Evolutionary conservation across 2,797 vertebrate species (phyloP).

Genomic region (Lacerta bilineata): DNA sequence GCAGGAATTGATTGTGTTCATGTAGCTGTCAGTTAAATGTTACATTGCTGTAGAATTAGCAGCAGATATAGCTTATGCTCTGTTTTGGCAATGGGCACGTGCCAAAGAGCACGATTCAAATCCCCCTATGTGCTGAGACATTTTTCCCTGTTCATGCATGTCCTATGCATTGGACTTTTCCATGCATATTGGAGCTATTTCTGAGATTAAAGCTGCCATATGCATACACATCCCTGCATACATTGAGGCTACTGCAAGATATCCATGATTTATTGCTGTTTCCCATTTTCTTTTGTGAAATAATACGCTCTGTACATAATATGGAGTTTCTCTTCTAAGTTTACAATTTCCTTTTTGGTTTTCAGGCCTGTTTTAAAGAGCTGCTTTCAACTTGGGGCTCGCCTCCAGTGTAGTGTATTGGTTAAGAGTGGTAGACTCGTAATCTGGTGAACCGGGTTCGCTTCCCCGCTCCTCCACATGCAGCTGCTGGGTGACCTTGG

Average conservation of each 20-base stretch:
- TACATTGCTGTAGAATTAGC: not conserved
- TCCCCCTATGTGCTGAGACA: not conserved
- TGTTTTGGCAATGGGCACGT: slow-evolving; percentile 14
- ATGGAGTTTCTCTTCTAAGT: slow-evolving; percentile 2
- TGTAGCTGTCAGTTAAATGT: slow-evolving; percentile 11
- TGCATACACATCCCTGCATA: not conserved
- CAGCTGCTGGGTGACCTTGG: no score
- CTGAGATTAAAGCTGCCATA: not conserved
- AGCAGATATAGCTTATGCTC: fast-evolving
- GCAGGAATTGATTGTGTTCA: not conserved
- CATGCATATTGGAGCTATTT: not conserved
- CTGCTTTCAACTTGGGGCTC: not conserved
- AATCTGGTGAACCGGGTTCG: no score
- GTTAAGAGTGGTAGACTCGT: no score
- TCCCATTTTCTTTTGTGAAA: slow-evolving; percentile 8
- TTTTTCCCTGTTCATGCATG: not conserved
- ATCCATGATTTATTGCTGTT: not conserved
- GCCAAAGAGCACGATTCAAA: not conserved
- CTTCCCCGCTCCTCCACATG: no score
- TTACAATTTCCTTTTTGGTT: not conserved
- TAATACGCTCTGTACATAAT: not conserved
- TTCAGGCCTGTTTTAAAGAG: not conserved
- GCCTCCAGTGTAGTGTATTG: no score
- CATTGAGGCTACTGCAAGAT: not conserved
- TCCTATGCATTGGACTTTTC: not conserved